Conservation (phyloP, 2,797 vertebrate species). For the Chromobotia macracanthus region DNA sequence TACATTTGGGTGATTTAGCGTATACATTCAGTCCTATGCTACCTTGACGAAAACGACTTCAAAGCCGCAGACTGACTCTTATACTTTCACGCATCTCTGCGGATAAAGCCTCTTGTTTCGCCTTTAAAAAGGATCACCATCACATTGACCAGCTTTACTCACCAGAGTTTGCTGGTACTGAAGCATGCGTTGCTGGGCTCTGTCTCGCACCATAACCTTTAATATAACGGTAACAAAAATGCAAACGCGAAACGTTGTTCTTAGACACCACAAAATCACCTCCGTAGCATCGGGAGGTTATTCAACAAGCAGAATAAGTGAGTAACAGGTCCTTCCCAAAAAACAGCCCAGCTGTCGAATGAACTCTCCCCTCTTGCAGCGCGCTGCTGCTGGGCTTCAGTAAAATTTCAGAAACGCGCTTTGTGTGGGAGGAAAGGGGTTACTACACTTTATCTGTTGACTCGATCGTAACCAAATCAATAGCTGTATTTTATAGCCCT, state of each 20-base stretch:
- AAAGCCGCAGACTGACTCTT: neutral
- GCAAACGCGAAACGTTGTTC: conserved; percentile 7
- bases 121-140: neutral
- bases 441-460: conserved; percentile 36
- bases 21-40: neutral
- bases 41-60: neutral
- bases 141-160: conserved; percentile 63
- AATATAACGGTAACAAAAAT: neutral
- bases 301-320: conserved; percentile 50
- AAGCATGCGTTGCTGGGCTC: conserved; percentile 71
- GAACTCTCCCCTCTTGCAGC: conserved; percentile 49
- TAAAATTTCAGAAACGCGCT: conserved; percentile 13
- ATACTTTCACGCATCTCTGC: neutral
- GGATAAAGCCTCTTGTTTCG: neutral
- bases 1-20: neutral
- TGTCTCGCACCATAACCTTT: conserved; percentile 73
- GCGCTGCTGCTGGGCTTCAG: neutral
- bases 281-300: neutral
- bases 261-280: conserved; percentile 20
- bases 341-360: conserved; percentile 39
- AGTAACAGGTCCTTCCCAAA: conserved; percentile 66
- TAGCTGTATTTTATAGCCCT: conserved; percentile 18
- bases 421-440: conserved; percentile 49
- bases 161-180: conserved; percentile 84
- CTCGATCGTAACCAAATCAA: conserved; percentile 33